Conservation (phyloP, 2,113 vertebrate genomes). For the Lipotes vexillifer region DNA sequence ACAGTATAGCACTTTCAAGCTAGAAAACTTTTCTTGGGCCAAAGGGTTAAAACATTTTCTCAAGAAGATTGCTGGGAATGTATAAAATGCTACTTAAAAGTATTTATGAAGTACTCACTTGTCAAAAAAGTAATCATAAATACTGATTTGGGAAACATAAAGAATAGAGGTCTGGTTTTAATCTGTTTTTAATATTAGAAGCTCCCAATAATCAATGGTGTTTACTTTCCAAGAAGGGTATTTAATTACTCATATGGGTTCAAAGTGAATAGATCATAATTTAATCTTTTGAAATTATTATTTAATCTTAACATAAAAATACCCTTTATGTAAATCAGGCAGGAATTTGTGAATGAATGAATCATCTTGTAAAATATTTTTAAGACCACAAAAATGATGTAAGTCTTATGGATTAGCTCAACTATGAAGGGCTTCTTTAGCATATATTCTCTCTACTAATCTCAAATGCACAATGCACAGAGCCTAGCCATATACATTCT, state of each 20-base stretch:
- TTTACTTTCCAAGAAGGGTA: conserved; percentile 4
- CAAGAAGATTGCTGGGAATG: background rate
- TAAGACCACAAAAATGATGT: background rate
- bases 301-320: conserved; percentile 24
- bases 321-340: background rate
- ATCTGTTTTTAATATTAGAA: background rate
- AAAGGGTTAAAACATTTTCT: conserved; percentile 35
- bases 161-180: background rate
- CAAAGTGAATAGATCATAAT: background rate
- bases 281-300: conserved; percentile 40
- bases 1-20: background rate
- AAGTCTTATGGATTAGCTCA: background rate
- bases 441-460: background rate
- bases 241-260: conserved; percentile 29
- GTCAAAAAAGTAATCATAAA: conserved; percentile 15
- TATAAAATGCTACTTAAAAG: conserved; percentile 25
- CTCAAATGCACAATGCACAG: background rate
- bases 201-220: background rate
- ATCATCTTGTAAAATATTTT: background rate
- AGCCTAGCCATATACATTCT: background rate
- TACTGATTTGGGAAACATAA: background rate
- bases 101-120: conserved; percentile 6
- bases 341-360: background rate
- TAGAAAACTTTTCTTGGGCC: background rate
- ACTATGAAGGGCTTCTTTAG: background rate